These are phyloP conservation scores for Puffinus mauretanicus DNA, from an alignment of 2,113 vertebrate genomes.

Conservation along the genomic window DNA sequence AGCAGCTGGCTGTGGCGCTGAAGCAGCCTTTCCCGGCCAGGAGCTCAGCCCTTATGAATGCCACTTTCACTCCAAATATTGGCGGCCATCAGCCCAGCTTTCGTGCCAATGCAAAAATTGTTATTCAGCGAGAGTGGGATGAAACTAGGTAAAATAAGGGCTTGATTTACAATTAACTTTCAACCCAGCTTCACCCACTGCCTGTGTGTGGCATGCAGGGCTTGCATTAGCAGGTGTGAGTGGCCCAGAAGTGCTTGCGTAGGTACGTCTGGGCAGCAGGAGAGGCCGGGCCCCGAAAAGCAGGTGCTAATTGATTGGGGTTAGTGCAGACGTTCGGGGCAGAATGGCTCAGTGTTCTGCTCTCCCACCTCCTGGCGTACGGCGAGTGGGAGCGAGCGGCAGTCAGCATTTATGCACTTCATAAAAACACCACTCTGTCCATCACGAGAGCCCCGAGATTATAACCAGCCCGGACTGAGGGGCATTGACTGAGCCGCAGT, in stretches of 20 bases:
- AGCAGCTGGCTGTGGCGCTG: neutral
- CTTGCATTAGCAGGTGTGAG: neutral
- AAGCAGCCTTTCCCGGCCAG: neutral
- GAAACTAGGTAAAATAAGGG: neutral
- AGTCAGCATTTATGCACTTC: neutral
- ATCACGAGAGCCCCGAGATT: neutral
- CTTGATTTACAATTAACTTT: slow-evolving; percentile 26
- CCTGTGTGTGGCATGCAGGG: neutral
- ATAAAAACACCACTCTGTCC: slow-evolving; percentile 33
- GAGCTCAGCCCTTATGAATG: slow-evolving; percentile 11
- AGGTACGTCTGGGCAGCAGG: neutral
- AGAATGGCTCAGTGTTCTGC: slow-evolving; percentile 46
- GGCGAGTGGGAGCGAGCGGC: neutral
- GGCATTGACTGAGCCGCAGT: neutral
- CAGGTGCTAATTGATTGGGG: slow-evolving; percentile 55
- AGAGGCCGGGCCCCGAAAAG: neutral
- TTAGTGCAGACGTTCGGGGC: neutral
- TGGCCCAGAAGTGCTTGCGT: neutral
- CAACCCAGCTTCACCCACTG: neutral
- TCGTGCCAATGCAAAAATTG: neutral
- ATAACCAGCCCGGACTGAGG: neutral
- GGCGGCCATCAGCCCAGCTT: neutral
- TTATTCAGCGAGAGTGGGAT: neutral
- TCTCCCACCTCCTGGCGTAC: neutral
- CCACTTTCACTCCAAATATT: slow-evolving; percentile 6